Percentiles rank a stretch among this genome's conserved stretches.
phyloP scores from a whole-genome alignment of 2,113 vertebrate species.

The Cairina moschata region DNA sequence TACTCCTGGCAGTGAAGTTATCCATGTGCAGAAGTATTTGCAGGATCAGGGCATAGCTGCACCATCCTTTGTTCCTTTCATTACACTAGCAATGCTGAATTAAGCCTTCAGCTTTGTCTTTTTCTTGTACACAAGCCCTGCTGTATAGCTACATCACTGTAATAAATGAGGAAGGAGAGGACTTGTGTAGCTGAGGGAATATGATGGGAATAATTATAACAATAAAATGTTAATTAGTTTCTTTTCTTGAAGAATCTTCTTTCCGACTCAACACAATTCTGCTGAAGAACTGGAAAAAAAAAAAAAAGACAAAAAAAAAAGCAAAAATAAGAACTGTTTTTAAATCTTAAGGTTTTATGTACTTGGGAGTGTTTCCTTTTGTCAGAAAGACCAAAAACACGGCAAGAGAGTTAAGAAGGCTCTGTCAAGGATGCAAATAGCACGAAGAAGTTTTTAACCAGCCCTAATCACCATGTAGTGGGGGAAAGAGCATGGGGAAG shows the following conservation, averaged over 20 bases:
- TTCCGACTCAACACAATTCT: not conserved
- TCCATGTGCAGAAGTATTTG: slow-evolving; percentile 66
- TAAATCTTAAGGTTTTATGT: not conserved
- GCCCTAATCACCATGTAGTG: not conserved
- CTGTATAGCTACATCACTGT: slow-evolving; percentile 31
- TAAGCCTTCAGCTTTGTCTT: slow-evolving; percentile 68
- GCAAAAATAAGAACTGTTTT: not conserved
- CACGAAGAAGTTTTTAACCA: not conserved
- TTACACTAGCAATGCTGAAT: slow-evolving; percentile 39
- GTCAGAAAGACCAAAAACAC: not conserved
- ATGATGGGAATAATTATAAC: slow-evolving; percentile 26
- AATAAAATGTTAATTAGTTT: slow-evolving; percentile 49
- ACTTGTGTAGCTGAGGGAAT: slow-evolving; percentile 1
- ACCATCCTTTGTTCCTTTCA: slow-evolving; percentile 65
- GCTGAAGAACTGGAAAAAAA: not conserved
- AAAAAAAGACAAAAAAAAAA: not conserved
- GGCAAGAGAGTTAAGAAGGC: not conserved
- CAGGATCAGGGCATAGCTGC: slow-evolving; percentile 66
- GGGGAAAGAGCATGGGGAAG: slow-evolving; percentile 5
- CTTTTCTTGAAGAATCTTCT: slow-evolving; percentile 27
- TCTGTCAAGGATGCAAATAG: not conserved
- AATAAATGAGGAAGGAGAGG: slow-evolving; percentile 43
- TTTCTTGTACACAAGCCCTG: slow-evolving; percentile 45
- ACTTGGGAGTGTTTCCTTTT: not conserved
- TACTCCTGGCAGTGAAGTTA: slow-evolving; percentile 57